Conservation (phyloP, 2,888 invertebrate species). For the Malacosoma neustria region DNA sequence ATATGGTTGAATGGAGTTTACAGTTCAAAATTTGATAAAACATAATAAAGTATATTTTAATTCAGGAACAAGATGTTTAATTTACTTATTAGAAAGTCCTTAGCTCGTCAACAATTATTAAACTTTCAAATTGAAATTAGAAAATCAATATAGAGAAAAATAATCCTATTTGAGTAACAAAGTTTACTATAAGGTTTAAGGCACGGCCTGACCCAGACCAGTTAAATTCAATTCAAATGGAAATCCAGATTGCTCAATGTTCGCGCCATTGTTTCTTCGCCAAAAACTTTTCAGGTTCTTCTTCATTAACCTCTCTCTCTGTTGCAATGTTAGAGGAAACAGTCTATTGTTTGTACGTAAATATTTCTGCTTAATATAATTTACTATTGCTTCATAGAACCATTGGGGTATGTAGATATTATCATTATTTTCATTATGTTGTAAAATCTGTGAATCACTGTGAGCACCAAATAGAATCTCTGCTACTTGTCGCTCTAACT, state of each 20-base stretch:
- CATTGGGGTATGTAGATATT: constrained; percentile 26
- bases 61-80: too few species aligned
- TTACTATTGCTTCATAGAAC: constrained; percentile 15
- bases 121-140: too few species aligned
- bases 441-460: constrained; percentile 13
- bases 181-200: too few species aligned
- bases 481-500: constrained; percentile 6
- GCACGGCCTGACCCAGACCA: constrained; percentile 40
- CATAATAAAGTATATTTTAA: too few species aligned
- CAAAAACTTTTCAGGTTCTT: constrained; percentile 9
- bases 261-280: constrained; percentile 19
- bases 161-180: too few species aligned
- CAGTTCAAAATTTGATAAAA: too few species aligned
- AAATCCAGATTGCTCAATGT: constrained; percentile 23
- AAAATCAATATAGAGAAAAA: too few species aligned
- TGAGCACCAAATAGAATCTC: constrained; percentile 7
- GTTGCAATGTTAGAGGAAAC: constrained; percentile 23
- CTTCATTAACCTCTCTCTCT: constrained; percentile 14
- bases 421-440: constrained; percentile 19
- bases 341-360: constrained; percentile 9
- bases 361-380: neutral
- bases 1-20: too few species aligned
- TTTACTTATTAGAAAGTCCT: too few species aligned
- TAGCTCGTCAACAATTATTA: too few species aligned
- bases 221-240: constrained; percentile 43